A percentile compares a stretch with the other conserved stretches of the same genome.
Evolutionary conservation across 1,140 invertebrate genomes (phyloP).

Genomic region (Drosophila willistoni): DNA sequence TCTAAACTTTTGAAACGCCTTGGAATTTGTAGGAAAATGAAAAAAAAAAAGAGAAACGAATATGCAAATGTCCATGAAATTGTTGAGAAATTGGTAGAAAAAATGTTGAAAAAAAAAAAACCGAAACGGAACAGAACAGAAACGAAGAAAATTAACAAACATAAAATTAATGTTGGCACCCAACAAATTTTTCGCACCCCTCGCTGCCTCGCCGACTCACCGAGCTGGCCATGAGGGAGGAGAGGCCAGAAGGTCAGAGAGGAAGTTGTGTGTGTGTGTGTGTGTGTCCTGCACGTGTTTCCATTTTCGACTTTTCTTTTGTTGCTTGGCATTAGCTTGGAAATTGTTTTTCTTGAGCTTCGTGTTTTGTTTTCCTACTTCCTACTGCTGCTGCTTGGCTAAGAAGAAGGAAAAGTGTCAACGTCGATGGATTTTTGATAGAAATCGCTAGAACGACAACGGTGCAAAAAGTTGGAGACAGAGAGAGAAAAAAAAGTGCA

Average conservation of each 20-base stretch:
- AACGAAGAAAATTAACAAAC: constrained; percentile 77
- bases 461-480: constrained; percentile 4
- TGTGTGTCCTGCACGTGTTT: constrained; percentile 64
- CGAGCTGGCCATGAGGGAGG: neutral
- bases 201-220: neutral
- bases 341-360: constrained; percentile 58
- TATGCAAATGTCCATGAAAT: constrained; percentile 79
- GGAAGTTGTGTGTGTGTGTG: constrained; percentile 31
- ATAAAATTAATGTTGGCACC: constrained; percentile 81
- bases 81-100: constrained; percentile 60
- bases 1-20: constrained; percentile 46
- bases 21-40: constrained; percentile 54
- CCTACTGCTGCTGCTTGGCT: constrained; percentile 1
- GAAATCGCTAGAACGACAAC: constrained; percentile 47
- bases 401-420: constrained; percentile 39
- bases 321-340: constrained; percentile 46
- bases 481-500: constrained; percentile 30
- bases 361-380: neutral
- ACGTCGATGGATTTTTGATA: constrained; percentile 52
- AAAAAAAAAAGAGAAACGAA: constrained; percentile 13
- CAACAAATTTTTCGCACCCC: constrained; percentile 59
- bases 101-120: constrained; percentile 59
- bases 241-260: constrained; percentile 17
- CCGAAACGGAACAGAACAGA: neutral
- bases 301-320: constrained; percentile 57